These are phyloP conservation scores for Galaxea fascicularis DNA, from an alignment of 92 coral and sea anemone species.

Conservation along the genomic window DNA sequence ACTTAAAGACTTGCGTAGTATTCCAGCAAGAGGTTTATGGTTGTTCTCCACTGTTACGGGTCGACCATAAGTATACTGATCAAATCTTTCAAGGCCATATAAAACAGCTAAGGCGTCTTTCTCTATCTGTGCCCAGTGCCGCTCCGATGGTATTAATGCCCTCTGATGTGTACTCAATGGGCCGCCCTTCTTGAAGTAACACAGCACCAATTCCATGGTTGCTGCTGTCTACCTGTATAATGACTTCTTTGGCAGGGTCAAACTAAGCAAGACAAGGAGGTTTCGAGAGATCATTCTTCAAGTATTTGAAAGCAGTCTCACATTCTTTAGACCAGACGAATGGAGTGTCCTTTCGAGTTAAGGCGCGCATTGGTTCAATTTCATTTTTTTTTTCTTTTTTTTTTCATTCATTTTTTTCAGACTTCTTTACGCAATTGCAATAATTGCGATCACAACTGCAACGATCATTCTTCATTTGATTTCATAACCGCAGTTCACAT, in stretches of 20 bases:
- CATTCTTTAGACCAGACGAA: slow-evolving; percentile 64
- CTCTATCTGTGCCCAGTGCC: slow-evolving; percentile 69
- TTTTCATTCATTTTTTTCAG: too few relatives aligned
- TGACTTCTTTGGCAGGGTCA: slow-evolving; percentile 41
- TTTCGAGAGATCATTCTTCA: slow-evolving; percentile 19
- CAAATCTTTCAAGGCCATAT: slow-evolving; percentile 64
- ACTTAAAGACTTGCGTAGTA: slow-evolving; percentile 60
- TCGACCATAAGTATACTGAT: slow-evolving; percentile 68
- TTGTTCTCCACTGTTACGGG: slow-evolving; percentile 45
- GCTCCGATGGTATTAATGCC: slow-evolving; percentile 56
- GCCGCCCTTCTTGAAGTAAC: slow-evolving; percentile 63
- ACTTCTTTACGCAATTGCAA: too few relatives aligned
- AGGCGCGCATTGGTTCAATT: slow-evolving; percentile 59
- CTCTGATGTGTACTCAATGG: slow-evolving; percentile 63
- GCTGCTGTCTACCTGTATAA: slow-evolving; percentile 69
- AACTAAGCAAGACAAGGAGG: slow-evolving; percentile 32
- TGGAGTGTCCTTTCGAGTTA: slow-evolving; percentile 50
- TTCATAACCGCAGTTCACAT: too few relatives aligned
- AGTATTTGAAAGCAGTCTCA: slow-evolving; percentile 12
- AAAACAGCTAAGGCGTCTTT: slow-evolving; percentile 66
- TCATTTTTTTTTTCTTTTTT: too few relatives aligned
- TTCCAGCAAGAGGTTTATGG: slow-evolving; percentile 62
- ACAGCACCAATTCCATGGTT: slow-evolving; percentile 63
- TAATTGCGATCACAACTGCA: too few relatives aligned
- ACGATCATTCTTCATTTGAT: too few relatives aligned